phyloP scores from a whole-genome alignment of 2,797 vertebrate species.

The Dipus sagitta region DNA sequence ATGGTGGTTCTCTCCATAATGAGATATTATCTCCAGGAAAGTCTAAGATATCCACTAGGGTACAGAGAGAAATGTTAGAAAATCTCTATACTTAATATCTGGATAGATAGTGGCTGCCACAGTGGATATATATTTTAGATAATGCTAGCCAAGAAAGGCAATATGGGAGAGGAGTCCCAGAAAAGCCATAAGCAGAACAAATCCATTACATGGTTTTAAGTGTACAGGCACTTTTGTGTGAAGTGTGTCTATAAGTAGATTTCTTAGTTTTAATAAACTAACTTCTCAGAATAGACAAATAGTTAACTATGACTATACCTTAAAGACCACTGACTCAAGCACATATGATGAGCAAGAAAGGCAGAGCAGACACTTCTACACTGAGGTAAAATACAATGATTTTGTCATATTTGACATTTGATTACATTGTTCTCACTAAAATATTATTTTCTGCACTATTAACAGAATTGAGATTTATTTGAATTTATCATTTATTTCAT shows the following conservation, averaged over 20 bases:
- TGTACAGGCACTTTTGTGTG: background rate
- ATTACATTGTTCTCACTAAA: slow-evolving; percentile 28
- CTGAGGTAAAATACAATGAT: background rate
- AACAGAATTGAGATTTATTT: slow-evolving; percentile 38
- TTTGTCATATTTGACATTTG: too few relatives aligned
- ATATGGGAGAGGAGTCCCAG: background rate
- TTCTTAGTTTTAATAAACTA: slow-evolving; percentile 30
- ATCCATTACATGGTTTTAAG: background rate
- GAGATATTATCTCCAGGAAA: background rate
- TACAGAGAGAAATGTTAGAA: background rate
- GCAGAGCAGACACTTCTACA: slow-evolving; percentile 7
- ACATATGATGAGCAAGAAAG: background rate
- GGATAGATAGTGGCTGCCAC: background rate
- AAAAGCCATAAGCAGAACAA: background rate
- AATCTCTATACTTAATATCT: background rate
- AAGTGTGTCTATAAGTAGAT: background rate
- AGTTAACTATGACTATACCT: background rate
- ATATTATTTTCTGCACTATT: background rate
- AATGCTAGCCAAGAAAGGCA: background rate
- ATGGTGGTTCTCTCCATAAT: background rate
- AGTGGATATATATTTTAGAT: background rate
- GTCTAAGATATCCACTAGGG: background rate
- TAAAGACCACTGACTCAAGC: background rate
- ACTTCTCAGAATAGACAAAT: background rate
- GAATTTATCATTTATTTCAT: slow-evolving; percentile 6